Conservation (phyloP, 2,888 invertebrate genomes). For the Notodonta dromedarius region DNA sequence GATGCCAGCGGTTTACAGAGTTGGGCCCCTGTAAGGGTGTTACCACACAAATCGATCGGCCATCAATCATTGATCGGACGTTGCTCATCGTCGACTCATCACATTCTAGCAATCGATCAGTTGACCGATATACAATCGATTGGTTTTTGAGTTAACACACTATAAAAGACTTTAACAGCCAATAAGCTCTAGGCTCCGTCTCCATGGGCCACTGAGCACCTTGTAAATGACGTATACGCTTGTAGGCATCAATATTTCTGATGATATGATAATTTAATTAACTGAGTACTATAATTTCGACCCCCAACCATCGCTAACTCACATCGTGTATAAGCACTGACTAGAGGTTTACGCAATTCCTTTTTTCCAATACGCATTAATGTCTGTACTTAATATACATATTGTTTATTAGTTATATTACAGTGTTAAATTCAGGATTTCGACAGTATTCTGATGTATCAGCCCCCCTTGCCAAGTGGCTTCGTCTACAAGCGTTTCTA, state of each 20-base stretch:
- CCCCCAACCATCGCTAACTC: constrained; percentile 20
- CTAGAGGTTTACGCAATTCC: constrained; percentile 33
- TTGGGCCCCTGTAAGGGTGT: too few relatives aligned
- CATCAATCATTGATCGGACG: too few relatives aligned
- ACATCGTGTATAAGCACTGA: constrained; percentile 40
- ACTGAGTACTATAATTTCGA: constrained; percentile 43
- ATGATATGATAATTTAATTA: constrained; percentile 28
- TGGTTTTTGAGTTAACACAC: too few relatives aligned
- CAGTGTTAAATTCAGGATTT: constrained; percentile 21
- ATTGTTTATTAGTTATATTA: constrained; percentile 9
- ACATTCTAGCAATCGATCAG: too few relatives aligned
- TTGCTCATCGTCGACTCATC: too few relatives aligned
- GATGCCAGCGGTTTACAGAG: too few relatives aligned
- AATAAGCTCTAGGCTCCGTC: constrained; percentile 20
- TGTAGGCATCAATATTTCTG: constrained; percentile 33
- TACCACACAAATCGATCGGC: too few relatives aligned
- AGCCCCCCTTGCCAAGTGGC: too few relatives aligned
- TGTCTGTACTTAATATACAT: constrained; percentile 6
- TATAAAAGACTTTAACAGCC: neutral
- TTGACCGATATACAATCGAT: too few relatives aligned
- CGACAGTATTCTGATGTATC: constrained; percentile 21
- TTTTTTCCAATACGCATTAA: constrained; percentile 10
- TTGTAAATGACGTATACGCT: constrained; percentile 48
- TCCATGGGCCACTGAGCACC: constrained; percentile 38
- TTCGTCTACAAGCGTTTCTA: too few relatives aligned